Base-by-base conservation (phyloP, 2,113 vertebrate species). In the Brachypteracias leptosomus region DNA sequence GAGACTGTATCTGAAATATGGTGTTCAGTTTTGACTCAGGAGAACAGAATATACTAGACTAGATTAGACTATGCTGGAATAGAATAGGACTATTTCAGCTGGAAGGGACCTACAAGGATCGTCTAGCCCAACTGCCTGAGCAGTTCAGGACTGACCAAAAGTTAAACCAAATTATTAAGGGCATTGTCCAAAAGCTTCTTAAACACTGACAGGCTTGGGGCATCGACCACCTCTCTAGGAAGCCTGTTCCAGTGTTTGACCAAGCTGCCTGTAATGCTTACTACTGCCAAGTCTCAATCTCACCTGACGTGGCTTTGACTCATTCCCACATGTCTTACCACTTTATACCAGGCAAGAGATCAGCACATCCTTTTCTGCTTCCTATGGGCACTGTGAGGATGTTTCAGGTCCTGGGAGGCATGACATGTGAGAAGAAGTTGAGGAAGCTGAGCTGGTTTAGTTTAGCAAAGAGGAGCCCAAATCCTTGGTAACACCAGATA, bases 271-370 rank as follows among this genome's bases (percentile, higher is more conserved):
- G 22, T 46, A 22, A 29, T 33, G 7, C 21, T 62, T 72, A 40
- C n/a, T 76, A 13, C 18, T 16, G 46, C 40, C 9, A n/a, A 33
- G 3, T 18, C 11, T 17, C 7, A 68, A 58, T 11, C 16, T 79
- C 36, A 29, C 21, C 33, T 51, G 49, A 1, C 16, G n/a, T 42
- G 68, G 16, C 33, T 88, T 28, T 28, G 61, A 42, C 4, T 25
- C 17, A 13, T 74, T 85, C 6, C 49, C 44, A 19, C 9, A 0
- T 0, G 2, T 15, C 10, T 40, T 47, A 51, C 40, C 16, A 51
- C 26, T 66, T 33, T 6, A 13, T 36, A 18, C 2, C 35, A 65
- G n/a, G 59, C 44, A 75, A 90, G 44, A 44, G 55, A 20, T 21
- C 83, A 85, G 10, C 22, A 21, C 5, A 3, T 62, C 19, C 66